Evolutionary conservation across 2,113 vertebrate genomes (phyloP), one percentile per base, ranked within the genome.

Genomic region (Sinocyclocheilus anophthalmus): DNA sequence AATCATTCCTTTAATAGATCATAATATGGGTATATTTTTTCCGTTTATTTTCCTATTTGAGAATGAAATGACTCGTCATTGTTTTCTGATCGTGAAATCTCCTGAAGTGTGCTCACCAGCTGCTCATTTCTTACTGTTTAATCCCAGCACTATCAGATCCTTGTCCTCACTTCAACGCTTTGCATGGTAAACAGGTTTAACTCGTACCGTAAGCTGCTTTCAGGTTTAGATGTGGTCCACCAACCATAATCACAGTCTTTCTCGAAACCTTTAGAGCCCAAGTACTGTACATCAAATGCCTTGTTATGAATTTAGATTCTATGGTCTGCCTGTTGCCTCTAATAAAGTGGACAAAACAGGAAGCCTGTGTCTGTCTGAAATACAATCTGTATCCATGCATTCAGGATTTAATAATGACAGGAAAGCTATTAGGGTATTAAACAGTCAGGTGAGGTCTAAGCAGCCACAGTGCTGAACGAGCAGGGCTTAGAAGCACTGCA

Each of bases 131-230:
- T 81, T 37, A 24, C 13, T 39, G 39, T 76, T 42, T 87, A 87
- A 87, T 85, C 70, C 70, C 59, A 73, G 33, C 82, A 76, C 45
- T 37, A 75, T 65, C 50, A 53, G 33, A 77, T 79, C 26, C 79
- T 84, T 86, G 75, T 83, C 67, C 90, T 91, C 86, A 89, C 88
- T 91, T 76, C 85, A 87, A 87, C 89, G 90, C 33, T 85, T 90
- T 77, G 45, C 84, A 55, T 89, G 88, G 83, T 92, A 93, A 94
- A 92, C 89, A 91, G 93, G 90, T 88, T 93, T 93, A 90, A 92
- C 91, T 91, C 79, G 89, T 89, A 89, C 83, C 80, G 84, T 95
- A 95, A 95, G 93, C 92, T 87, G 92, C 93, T 94, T 96, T 90
- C 91, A 88, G 92, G 91, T 92, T 92, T 85, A 84, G 89, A 76